A percentile compares a stretch with the other conserved stretches of the same genome.
These are phyloP conservation scores for Sclerurus mexicanus DNA, from an alignment of 2,113 vertebrate genomes.

Conservation along the genomic window DNA sequence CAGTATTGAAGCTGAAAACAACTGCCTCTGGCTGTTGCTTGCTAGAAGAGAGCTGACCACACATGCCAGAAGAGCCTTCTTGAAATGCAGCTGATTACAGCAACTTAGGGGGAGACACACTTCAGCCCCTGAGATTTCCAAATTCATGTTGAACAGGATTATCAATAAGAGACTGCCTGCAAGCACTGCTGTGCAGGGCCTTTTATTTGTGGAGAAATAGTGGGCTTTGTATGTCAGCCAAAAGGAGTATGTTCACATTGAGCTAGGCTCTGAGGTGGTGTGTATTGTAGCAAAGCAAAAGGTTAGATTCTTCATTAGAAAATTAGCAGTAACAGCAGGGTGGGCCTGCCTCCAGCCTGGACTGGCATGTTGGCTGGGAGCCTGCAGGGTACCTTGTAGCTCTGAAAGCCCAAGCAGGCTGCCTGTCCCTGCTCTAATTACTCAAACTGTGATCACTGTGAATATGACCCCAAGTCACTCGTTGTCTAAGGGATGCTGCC, in stretches of 20 bases:
- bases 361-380: not conserved
- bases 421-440: slow-evolving; percentile 37
- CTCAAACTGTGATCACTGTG: slow-evolving; percentile 25
- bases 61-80: not conserved
- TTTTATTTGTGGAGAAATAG: not conserved
- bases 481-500: slow-evolving; percentile 4
- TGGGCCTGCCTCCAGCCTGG: slow-evolving; percentile 15
- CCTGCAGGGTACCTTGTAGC: not conserved
- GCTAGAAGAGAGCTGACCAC: not conserved
- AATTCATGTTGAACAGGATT: not conserved
- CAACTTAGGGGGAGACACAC: not conserved
- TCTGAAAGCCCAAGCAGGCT: slow-evolving; percentile 27
- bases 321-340: slow-evolving; percentile 36
- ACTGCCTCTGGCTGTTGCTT: not conserved
- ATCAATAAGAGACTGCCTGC: not conserved
- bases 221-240: not conserved
- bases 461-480: not conserved
- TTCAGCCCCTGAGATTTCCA: not conserved
- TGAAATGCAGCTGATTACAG: not conserved
- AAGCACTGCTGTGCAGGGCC: not conserved
- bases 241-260: not conserved
- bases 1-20: not conserved
- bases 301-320: slow-evolving; percentile 42
- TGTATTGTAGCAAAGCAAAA: slow-evolving; percentile 35
- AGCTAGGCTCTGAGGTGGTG: not conserved